Evolutionary conservation across 1,140 invertebrate genomes (phyloP), one percentile per base, ranked within the genome.

Genomic region (Sinonovacula constricta): DNA sequence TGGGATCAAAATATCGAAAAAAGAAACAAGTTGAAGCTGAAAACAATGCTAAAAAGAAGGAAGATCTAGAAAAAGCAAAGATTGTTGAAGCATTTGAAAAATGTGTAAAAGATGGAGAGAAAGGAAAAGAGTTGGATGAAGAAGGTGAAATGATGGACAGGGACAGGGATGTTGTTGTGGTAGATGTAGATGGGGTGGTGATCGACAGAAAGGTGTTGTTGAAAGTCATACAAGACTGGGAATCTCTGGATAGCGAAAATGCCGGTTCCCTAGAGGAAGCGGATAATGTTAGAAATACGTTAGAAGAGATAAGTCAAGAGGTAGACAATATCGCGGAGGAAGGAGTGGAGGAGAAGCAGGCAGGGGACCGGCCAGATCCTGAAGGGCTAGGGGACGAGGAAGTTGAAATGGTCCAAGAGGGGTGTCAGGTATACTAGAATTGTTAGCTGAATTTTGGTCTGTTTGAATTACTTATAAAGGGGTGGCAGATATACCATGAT

Each of bases 201-300:
- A 67, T 76, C 45, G 63, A 67, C 49, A 66, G 49, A 33, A 63
- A 76, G n/a, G 12, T 59, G 14, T 24, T 76, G 30, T 49, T 65
- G 31, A 76, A 67, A 51, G 72, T 76, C 0, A 76, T 76, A 14
- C 72, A 76, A 31, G 63, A 76, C 49, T 76, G 72, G 72, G 72
- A 76, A 49, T 66, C 72, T 26, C 22, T 76, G 5, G 72, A 76
- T 31, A 76, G 72, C 59, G 72, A 76, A 10, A 45, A 63, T 39
- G 72, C 62, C 1, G 72, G 31, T 5, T 53, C 62, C 0, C 12
- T 31, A 18, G 72, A 76, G 33, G 72, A 76, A 45, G 53, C 57
- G n/a, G 72, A 76, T 31, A 76, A 76, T 67, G 62, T 67, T 22
- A 66, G 30, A 18, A 76, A 76, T 45, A 67, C 53, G 1, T 0